Evolutionary conservation across 1,140 invertebrate species (phyloP).

Genomic region (Pseudomyrmex cubaensis): DNA sequence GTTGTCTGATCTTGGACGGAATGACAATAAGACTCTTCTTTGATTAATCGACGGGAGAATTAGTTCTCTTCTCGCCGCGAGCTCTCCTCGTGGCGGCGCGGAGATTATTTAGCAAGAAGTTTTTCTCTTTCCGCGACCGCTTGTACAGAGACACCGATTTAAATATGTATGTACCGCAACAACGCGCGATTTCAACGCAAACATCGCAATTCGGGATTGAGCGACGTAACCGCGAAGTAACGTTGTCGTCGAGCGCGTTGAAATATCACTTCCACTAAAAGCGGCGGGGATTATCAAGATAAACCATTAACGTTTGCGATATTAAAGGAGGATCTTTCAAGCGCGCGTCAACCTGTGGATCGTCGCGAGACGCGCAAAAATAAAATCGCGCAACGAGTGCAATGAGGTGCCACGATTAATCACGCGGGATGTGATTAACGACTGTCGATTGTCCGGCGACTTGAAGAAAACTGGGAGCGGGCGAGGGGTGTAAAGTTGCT

Average conservation of each 20-base stretch:
- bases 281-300: background rate
- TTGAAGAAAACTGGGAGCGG: background rate
- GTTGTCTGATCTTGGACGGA: conserved; percentile 53
- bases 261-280: background rate
- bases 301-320: background rate
- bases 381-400: background rate
- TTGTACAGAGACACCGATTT: conserved; percentile 18
- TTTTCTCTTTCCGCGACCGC: background rate
- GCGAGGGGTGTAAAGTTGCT: conserved; percentile 1
- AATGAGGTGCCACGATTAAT: conserved; percentile 33
- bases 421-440: conserved; percentile 2
- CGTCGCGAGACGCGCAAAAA: background rate
- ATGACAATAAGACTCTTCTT: conserved; percentile 57
- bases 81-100: background rate
- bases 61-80: conserved; percentile 3
- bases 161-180: conserved; percentile 4
- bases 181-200: conserved; percentile 8
- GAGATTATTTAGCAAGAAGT: conserved; percentile 51
- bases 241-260: background rate
- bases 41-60: conserved; percentile 57
- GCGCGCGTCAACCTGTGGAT: background rate
- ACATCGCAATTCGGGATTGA: background rate
- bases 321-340: background rate
- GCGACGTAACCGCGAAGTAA: background rate
- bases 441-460: conserved; percentile 1